Percentiles rank a stretch among this genome's conserved stretches.
phyloP scores from a whole-genome alignment of 2,113 vertebrate species.

The Loxodonta africana region DNA sequence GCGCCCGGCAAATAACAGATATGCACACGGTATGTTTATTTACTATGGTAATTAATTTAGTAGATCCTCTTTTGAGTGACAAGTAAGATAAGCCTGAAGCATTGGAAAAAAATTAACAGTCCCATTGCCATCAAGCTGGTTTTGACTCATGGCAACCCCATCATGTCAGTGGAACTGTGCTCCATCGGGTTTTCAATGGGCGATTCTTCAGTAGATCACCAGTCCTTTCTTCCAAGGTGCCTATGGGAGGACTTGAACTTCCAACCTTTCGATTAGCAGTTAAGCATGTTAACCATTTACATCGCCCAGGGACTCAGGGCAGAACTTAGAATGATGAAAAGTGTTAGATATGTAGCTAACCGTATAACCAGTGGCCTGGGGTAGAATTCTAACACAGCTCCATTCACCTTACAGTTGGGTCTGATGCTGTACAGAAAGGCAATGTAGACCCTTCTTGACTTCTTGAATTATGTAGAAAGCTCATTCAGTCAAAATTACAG shows the following conservation, averaged over 20 bases:
- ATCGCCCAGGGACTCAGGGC: background rate
- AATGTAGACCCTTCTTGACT: background rate
- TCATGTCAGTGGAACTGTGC: too few relatives aligned
- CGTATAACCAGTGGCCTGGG: background rate
- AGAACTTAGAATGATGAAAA: background rate
- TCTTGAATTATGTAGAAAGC: background rate
- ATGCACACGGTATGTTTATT: background rate
- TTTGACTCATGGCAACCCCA: too few relatives aligned
- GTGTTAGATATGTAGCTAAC: background rate
- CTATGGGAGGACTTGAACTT: background rate
- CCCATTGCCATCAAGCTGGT: too few relatives aligned
- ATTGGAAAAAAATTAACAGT: too few relatives aligned
- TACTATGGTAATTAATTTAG: background rate
- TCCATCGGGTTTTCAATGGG: too few relatives aligned
- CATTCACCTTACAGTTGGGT: background rate
- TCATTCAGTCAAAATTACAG: constrained; percentile 16
- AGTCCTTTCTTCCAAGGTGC: too few relatives aligned
- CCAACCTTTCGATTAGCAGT: too few relatives aligned
- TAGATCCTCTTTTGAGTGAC: background rate
- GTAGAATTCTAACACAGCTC: background rate
- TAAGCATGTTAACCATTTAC: too few relatives aligned
- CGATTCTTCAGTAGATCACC: too few relatives aligned
- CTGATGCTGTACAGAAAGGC: background rate
- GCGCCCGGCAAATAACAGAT: background rate
- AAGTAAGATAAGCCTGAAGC: background rate